phyloP scores from a whole-genome alignment of 2,888 invertebrate species.

The Belgica antarctica region DNA sequence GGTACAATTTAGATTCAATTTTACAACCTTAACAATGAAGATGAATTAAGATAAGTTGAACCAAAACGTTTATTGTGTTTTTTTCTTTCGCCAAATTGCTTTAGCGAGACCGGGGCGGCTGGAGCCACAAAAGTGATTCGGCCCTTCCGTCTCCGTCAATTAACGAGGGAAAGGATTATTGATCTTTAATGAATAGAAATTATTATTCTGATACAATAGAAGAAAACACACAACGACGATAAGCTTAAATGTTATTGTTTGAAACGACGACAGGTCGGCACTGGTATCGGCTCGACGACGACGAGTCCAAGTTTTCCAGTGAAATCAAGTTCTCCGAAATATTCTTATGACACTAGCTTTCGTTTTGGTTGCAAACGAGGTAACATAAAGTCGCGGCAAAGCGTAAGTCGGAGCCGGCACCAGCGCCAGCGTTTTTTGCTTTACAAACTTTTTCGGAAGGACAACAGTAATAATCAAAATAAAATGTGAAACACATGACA shows the following conservation, averaged over 20 bases:
- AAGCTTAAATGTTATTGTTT: constrained; percentile 27
- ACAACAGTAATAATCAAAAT: no score
- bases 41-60: neutral
- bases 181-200: neutral
- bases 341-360: neutral
- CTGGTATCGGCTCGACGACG: no score
- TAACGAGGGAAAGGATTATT: neutral
- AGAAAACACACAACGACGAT: constrained; percentile 25
- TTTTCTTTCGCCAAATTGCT: neutral
- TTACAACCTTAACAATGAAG: neutral
- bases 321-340: no score
- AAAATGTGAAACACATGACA: no score
- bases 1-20: constrained; percentile 22
- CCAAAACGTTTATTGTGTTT: neutral
- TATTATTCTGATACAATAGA: constrained; percentile 26
- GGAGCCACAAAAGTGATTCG: neutral
- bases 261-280: no score
- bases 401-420: no score
- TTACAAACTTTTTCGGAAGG: no score
- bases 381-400: no score
- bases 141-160: neutral
- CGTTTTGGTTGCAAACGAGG: neutral
- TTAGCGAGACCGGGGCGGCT: neutral
- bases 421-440: no score
- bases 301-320: no score